Evolutionary conservation across 2,113 vertebrate species (phyloP).

Genomic region (Gavialis gangeticus): DNA sequence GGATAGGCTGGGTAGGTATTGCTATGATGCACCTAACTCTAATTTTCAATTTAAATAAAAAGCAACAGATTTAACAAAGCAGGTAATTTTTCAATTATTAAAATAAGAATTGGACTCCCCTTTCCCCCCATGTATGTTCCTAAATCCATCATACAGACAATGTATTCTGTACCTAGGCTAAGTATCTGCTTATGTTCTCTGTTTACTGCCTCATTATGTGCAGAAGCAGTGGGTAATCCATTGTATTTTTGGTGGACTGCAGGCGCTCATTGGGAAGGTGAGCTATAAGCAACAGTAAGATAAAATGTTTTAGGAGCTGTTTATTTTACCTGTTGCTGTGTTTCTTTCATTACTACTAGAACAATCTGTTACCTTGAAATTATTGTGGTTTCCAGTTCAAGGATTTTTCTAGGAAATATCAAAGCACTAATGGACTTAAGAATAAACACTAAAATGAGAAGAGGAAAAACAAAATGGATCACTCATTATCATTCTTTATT

Average conservation of each 20-base stretch:
- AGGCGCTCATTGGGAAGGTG: background rate
- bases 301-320: background rate
- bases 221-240: slow-evolving; percentile 1
- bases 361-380: background rate
- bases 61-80: background rate
- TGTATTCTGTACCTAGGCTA: background rate
- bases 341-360: background rate
- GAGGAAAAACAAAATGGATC: background rate
- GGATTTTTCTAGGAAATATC: background rate
- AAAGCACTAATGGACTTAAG: background rate
- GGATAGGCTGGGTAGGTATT: background rate
- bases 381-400: background rate
- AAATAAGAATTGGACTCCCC: background rate
- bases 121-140: background rate
- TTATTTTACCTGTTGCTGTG: background rate
- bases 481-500: background rate
- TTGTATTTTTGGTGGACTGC: background rate
- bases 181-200: background rate
- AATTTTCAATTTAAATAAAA: background rate
- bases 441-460: background rate
- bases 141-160: background rate
- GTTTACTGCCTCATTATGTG: background rate
- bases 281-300: background rate
- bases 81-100: background rate
- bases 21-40: background rate